These are phyloP conservation scores for Whitmania pigra DNA, from an alignment of 1,140 invertebrate genomes.

Conservation along the genomic window DNA sequence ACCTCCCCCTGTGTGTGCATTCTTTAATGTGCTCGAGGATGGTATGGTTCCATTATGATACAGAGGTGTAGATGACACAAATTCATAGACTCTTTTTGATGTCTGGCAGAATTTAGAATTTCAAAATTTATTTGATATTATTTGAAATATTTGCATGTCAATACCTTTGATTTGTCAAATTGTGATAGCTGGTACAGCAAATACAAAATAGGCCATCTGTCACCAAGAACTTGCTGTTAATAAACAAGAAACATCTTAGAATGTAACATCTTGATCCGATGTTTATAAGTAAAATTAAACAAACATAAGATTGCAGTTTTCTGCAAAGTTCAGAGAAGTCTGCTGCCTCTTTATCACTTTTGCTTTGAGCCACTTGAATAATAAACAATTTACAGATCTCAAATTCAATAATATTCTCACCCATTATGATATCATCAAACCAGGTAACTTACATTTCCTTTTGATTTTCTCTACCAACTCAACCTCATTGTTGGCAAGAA, in stretches of 20 bases:
- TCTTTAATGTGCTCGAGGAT: background rate
- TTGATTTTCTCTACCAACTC: slow-evolving; percentile 36
- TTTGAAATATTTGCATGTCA: background rate
- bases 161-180: slow-evolving; percentile 13
- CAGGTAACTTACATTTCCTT: slow-evolving; percentile 32
- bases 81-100: background rate
- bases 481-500: slow-evolving; percentile 35
- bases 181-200: slow-evolving; percentile 30
- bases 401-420: too few relatives aligned
- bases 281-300: background rate
- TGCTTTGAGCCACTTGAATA: slow-evolving; percentile 33
- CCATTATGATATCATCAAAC: background rate
- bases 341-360: slow-evolving; percentile 35
- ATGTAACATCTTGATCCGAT: background rate
- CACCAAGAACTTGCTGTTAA: slow-evolving; percentile 27
- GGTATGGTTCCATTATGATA: slow-evolving; percentile 1
- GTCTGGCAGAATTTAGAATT: background rate
- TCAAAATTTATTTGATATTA: too few relatives aligned
- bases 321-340: slow-evolving; percentile 35
- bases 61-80: slow-evolving; percentile 8
- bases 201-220: slow-evolving; percentile 33
- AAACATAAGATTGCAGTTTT: slow-evolving; percentile 35
- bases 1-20: too few relatives aligned
- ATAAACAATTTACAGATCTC: background rate
- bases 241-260: background rate